Base-by-base conservation (phyloP, 1,140 invertebrate species). In the Pissodes strobi region DNA sequence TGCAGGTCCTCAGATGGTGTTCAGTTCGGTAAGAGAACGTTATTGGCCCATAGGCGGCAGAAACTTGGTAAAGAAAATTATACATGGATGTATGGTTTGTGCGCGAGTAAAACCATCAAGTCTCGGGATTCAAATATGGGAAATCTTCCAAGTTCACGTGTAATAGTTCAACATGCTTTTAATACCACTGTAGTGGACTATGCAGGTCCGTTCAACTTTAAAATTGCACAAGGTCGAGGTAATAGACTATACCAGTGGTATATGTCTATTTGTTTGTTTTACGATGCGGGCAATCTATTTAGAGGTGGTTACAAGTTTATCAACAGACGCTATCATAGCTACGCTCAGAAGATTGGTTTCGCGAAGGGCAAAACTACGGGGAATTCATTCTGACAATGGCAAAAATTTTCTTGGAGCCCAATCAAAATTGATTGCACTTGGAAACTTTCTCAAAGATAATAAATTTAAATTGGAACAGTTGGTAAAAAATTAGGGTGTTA, bases 251-350 rank as follows among this genome's bases (percentile, higher is more conserved):
- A n/a, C n/a, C n/a, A n/a, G n/a, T n/a, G n/a, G n/a, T n/a, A n/a
- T 67, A 18, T 68, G 22, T 64, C 8, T 77, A 43, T 76, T 74
- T 61, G 39, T 74, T 17, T 77, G 70, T 64, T 58, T 77, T 43
- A 21, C 48, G 15, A 69, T 53, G 12, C 70, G 71, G 43, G 72
- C 72, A 22, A 66, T 77, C 8, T 73, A 79, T 64, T 51, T 80
- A 38, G 79, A 80, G n/a, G n/a, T n/a, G n/a, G n/a, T n/a, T n/a
- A n/a, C n/a, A n/a, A n/a, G n/a, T n/a, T n/a, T n/a, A n/a, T 43
- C 46, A 75, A 60, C 41, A 10, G 52, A 57, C 18, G 60, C 60
- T 4, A 75, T 76, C 51, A 10, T 77, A 0, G 38, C 65, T 37
- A 60, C 69, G 15, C 69, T 79, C 15, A 23, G 49, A 17, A 30